Base-by-base conservation (phyloP, 2,797 vertebrate genomes). In the Chelonia mydas region DNA sequence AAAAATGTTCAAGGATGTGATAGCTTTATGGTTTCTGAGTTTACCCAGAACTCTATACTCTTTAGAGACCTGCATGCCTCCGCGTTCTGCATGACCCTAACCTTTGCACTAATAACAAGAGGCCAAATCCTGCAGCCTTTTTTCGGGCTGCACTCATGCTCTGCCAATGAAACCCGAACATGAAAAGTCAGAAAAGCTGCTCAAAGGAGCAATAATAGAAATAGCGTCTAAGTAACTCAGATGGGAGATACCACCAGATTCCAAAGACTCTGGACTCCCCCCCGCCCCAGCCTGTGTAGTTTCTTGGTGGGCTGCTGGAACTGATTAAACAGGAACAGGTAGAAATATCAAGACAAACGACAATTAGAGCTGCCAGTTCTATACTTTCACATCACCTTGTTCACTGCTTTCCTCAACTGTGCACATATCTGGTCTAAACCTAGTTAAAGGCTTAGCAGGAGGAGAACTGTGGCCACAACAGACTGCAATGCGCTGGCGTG, bases 251-350 rank as follows among this genome's bases (percentile, higher is more conserved):
- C 19, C 49, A 23, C 78, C 15, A 5, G 3, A 49, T 3, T 6
- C 54, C 31, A 57, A 90, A 54, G 25, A 84, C 76, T 0, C 0
- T 31, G 59, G 76, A 54, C 28, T 87, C 91, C 11, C 47, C 17
- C 13, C n/a, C n/a, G n/a, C n/a, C n/a, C 5, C 1, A 0, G 27
- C 59, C 87, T 9, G 2, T 0, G 2, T 3, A 12, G 49, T 37
- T 53, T 72, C 89, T 87, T n/a, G 49, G 68, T 81, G 55, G 16
- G 68, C 81, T 23, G 45, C 49, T 90, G 53, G 59, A 86, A 27
- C 23, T 41, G 84, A 37, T 54, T 86, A 23, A 65, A 90, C 49
- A 77, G 53, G 37, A 0, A 9, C 19, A 81, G 54, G 68, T 3
- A 7, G 79, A 68, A 92, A 53, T 45, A 79, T 19, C 0, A 12